Percentiles rank a stretch among this genome's conserved stretches.
These are phyloP conservation scores for Fregata magnificens DNA, from an alignment of 2,113 vertebrate species.

Conservation along the genomic window DNA sequence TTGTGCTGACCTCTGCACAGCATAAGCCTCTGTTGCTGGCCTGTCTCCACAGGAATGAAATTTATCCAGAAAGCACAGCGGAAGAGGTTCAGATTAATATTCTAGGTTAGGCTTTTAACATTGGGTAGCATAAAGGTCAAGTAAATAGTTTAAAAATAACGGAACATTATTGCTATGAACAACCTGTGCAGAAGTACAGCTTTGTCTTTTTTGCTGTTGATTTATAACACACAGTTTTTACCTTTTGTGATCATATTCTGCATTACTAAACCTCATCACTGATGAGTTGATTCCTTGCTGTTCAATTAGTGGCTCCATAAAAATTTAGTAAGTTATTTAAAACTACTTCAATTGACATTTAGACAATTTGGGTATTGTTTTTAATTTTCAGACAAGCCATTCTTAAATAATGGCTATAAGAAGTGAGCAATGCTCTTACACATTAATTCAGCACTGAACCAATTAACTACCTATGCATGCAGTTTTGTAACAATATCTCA, in stretches of 20 bases:
- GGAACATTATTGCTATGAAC: not conserved
- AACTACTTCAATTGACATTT: not conserved
- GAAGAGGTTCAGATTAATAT: not conserved
- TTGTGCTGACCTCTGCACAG: not conserved
- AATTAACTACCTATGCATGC: not conserved
- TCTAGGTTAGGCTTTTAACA: not conserved
- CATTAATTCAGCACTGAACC: not conserved
- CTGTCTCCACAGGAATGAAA: not conserved
- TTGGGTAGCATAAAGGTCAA: not conserved
- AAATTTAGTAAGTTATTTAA: not conserved
- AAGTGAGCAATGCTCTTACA: not conserved
- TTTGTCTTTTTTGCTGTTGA: not conserved
- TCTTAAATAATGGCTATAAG: conserved; percentile 4
- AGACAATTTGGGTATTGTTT: not conserved
- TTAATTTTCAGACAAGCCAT: not conserved
- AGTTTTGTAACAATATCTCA: not conserved
- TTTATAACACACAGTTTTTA: not conserved
- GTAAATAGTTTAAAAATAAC: not conserved
- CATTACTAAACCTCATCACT: not conserved
- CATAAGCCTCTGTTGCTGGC: not conserved
- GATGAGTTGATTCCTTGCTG: not conserved
- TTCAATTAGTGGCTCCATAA: not conserved
- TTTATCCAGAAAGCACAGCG: not conserved
- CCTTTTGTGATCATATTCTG: not conserved
- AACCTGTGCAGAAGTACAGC: not conserved